Percentiles rank a stretch among this genome's conserved stretches.
phyloP scores from a whole-genome alignment of 2,888 invertebrate species.

The Lasioglossum villosulum region DNA sequence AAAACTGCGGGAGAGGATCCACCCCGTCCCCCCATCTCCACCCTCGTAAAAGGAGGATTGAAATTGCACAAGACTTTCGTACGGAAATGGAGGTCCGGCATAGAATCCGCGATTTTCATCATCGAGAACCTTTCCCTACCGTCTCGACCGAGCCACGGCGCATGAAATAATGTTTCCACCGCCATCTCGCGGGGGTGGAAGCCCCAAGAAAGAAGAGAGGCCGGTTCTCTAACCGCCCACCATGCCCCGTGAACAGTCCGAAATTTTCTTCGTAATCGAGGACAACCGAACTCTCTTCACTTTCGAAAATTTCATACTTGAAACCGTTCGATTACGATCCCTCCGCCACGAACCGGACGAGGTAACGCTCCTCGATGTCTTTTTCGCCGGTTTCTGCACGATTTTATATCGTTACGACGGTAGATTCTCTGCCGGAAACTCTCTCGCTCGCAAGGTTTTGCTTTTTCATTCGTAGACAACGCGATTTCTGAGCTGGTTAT shows the following conservation, averaged over 20 bases:
- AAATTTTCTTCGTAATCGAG: background rate
- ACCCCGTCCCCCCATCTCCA: conserved; percentile 2
- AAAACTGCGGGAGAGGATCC: conserved; percentile 33
- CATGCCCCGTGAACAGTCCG: background rate
- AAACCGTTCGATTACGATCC: background rate
- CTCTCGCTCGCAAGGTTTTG: background rate
- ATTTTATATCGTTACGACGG: background rate
- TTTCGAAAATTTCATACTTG: background rate
- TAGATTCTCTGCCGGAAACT: background rate
- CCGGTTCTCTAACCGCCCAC: conserved; percentile 45
- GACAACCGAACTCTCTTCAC: background rate
- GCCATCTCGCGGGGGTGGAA: background rate
- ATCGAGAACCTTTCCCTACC: conserved; percentile 34
- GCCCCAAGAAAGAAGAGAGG: background rate
- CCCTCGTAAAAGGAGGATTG: conserved; percentile 56
- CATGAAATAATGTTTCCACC: conserved; percentile 60
- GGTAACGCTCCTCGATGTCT: background rate
- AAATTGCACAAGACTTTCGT: conserved; percentile 61
- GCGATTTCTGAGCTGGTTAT: background rate
- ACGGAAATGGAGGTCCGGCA: conserved; percentile 59
- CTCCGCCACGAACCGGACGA: background rate
- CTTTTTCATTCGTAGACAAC: background rate
- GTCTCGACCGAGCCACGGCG: conserved; percentile 27
- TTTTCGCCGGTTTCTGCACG: background rate
- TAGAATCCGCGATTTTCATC: conserved; percentile 61